Base-by-base conservation (phyloP, 2,797 vertebrate genomes). In the Neosilurus mollespiculum region DNA sequence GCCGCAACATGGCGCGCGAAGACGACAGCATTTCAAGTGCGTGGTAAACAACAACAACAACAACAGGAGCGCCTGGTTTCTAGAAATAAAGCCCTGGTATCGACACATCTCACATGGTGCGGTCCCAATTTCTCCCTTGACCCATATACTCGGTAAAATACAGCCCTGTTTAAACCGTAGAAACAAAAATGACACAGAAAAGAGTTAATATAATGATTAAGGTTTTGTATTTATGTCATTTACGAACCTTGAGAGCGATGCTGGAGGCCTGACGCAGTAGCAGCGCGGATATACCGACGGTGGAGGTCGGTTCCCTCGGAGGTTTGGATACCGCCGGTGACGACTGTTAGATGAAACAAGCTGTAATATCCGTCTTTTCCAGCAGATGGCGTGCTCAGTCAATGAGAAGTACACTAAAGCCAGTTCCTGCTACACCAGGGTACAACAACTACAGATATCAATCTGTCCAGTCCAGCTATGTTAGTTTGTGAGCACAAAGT, bases 301-400 rank as follows among this genome's bases (percentile, higher is more conserved):
- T 71, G 20, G 43, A 43, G 43, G 12, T 79, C 71, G 7, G 43
- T 83, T 86, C 70, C 72, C 54, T 82, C 82, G 9, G 61, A 65
- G 24, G 81, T 83, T 83, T 67, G 83, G 81, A 81, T 72, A 85
- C 90, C 86, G 77, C 81, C 86, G 84, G 88, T 91, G 92, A 73
- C 82, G 67, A 73, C 81, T 77, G 1, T 9, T n/a, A 51, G 1
- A 12, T 22, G 15, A 18, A 49, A 54, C 11, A 4, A 22, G 15
- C 15, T 66, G 70, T 24, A 5, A 67, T 72, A 51, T 43, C 34
- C 10, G 10, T 2, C 4, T 61, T 8, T 6, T 30, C 71, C 87
- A 73, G 26, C 78, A 82, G 84, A 76, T 64, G 77, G 56, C 64
- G 79, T 56, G 11, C 56, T 73, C 70, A 54, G 24, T 18, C 37